A percentile compares a stretch with the other conserved stretches of the same genome.
Evolutionary conservation across 1,140 invertebrate species (phyloP).

Genomic region (Solenopsis fugax): DNA sequence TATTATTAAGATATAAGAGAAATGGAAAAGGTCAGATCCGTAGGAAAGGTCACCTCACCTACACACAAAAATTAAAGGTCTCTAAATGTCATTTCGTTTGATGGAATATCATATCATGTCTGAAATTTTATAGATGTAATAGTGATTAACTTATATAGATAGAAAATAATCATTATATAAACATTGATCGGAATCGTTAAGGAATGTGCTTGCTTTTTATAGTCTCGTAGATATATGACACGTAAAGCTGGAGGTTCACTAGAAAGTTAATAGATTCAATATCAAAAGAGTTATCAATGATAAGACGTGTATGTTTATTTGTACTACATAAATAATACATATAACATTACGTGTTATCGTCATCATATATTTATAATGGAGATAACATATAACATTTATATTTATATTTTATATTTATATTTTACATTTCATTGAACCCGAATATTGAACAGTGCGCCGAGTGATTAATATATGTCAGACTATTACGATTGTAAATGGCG

Average conservation of each 20-base stretch:
- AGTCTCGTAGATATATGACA: background rate
- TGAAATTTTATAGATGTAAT: background rate
- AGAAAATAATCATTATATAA: background rate
- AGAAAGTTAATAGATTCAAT: background rate
- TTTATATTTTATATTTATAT: no score
- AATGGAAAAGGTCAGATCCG: background rate
- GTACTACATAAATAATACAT: no score
- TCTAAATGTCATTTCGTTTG: conserved; percentile 15
- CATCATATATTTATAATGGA: no score
- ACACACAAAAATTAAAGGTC: background rate
- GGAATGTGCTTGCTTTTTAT: background rate
- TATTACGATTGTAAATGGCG: no score
- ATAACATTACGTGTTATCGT: no score
- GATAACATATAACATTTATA: no score
- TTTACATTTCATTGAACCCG: no score
- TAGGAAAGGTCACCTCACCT: conserved; percentile 16
- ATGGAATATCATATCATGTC: background rate
- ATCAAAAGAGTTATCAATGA: no score
- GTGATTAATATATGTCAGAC: no score
- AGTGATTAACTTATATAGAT: background rate
- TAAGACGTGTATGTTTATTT: no score
- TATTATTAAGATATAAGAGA: background rate
- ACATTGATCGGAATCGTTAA: background rate
- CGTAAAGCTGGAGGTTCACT: background rate
- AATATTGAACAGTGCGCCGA: no score